These are phyloP conservation scores for Micromys minutus DNA, from an alignment of 2,113 vertebrate genomes.

Conservation along the genomic window DNA sequence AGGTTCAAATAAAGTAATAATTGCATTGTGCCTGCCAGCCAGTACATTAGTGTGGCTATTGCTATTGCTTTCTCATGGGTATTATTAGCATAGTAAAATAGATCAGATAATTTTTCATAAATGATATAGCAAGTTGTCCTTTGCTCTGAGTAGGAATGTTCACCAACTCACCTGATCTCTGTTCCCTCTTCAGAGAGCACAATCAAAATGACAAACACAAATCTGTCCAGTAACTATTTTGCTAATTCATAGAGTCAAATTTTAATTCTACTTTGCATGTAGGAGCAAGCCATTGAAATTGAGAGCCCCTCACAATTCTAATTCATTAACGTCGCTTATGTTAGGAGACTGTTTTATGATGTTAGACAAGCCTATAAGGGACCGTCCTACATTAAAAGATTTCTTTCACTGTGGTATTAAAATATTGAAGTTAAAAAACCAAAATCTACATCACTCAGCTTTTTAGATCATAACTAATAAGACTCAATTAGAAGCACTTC, in stretches of 20 bases:
- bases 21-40: background rate
- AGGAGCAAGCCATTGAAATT: background rate
- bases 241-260: background rate
- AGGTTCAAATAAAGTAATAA: slow-evolving; percentile 43
- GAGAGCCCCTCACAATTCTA: background rate
- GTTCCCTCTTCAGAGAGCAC: background rate
- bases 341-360: background rate
- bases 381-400: slow-evolving; percentile 27
- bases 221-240: background rate
- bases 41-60: slow-evolving; percentile 3
- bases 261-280: slow-evolving; percentile 4
- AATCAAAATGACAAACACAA: background rate
- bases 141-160: background rate
- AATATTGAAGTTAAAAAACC: slow-evolving; percentile 13
- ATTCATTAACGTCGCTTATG: slow-evolving; percentile 8
- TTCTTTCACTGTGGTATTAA: background rate
- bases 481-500: slow-evolving; percentile 5
- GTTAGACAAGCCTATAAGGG: background rate
- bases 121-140: background rate
- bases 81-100: background rate
- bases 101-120: background rate
- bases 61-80: background rate
- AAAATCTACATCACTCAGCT: background rate
- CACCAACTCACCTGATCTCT: background rate
- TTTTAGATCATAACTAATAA: slow-evolving; percentile 7